A percentile compares a stretch with the other conserved stretches of the same genome.
phyloP scores from a whole-genome alignment of 2,888 invertebrate species.

The Chrysodeixis includens region DNA sequence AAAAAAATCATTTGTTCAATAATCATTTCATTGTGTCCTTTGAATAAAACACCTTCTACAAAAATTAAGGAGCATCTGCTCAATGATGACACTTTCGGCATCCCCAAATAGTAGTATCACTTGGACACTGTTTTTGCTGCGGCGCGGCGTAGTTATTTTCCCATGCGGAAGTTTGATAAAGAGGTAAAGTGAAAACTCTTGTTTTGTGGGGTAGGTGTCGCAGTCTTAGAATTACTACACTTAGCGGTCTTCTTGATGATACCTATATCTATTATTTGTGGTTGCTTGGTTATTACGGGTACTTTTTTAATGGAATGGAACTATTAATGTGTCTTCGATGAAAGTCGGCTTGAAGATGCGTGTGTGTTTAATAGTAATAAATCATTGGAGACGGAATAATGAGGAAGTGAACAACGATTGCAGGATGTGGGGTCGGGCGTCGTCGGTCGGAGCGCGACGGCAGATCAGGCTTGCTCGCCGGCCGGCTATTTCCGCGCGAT shows the following conservation, averaged over 20 bases:
- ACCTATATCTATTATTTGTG: not conserved
- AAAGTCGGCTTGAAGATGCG: not conserved
- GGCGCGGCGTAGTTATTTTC: not conserved
- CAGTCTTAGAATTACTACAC: not conserved
- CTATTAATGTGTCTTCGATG: not conserved
- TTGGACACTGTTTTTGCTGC: not conserved
- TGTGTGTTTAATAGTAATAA: constrained; percentile 16
- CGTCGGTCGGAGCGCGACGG: constrained; percentile 37
- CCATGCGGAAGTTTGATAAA: not conserved
- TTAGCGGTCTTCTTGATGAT: not conserved
- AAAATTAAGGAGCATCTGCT: not conserved
- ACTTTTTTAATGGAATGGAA: not conserved
- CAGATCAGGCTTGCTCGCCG: constrained; percentile 52
- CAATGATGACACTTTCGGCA: not conserved
- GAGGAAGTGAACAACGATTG: constrained; percentile 49
- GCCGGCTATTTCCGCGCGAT: constrained; percentile 69
- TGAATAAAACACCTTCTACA: too few species aligned
- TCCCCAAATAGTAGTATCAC: not conserved
- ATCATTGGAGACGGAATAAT: constrained; percentile 34
- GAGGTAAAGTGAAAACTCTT: not conserved
- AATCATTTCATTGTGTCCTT: too few species aligned
- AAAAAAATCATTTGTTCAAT: too few species aligned
- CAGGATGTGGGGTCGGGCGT: constrained; percentile 36
- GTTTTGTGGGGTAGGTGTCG: too few species aligned
- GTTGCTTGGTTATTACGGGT: not conserved